These are phyloP conservation scores for Sus cebifrons DNA, from an alignment of 2,797 vertebrate genomes.

Conservation along the genomic window DNA sequence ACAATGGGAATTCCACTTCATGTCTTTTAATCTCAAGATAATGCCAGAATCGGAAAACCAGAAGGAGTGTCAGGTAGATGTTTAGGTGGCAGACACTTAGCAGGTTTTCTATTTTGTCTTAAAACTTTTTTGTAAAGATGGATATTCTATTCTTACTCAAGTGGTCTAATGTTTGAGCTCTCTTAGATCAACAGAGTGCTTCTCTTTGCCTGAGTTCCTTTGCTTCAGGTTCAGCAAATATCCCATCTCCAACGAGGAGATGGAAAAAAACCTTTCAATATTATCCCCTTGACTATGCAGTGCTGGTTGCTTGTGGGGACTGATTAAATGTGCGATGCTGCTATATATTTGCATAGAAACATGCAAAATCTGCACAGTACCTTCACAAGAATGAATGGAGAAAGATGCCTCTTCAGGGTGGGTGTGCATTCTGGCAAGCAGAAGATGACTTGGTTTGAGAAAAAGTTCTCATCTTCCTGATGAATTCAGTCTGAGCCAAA, in stretches of 20 bases:
- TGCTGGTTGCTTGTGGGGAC: too few species aligned
- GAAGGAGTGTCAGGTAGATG: not conserved
- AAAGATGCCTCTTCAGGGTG: not conserved
- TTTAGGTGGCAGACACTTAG: not conserved
- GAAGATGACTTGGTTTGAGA: not conserved
- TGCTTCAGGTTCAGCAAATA: not conserved
- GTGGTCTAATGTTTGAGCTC: not conserved
- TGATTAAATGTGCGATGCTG: not conserved
- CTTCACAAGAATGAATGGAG: not conserved
- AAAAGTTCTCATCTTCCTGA: not conserved
- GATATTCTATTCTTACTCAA: not conserved
- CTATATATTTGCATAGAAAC: not conserved
- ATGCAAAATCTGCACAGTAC: not conserved
- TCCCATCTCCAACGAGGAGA: not conserved
- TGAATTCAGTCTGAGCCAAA: not conserved
- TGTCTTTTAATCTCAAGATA: not conserved
- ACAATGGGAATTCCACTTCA: too few species aligned
- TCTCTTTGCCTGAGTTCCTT: constrained; percentile 13
- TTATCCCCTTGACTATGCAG: not conserved
- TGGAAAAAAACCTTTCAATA: not conserved
- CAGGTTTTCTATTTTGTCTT: constrained; percentile 32
- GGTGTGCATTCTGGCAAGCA: not conserved
- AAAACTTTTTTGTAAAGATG: not conserved
- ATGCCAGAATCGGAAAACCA: not conserved
- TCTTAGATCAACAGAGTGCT: not conserved